phyloP scores from a whole-genome alignment of 2,797 vertebrate genomes.

The Botia almorhae region DNA sequence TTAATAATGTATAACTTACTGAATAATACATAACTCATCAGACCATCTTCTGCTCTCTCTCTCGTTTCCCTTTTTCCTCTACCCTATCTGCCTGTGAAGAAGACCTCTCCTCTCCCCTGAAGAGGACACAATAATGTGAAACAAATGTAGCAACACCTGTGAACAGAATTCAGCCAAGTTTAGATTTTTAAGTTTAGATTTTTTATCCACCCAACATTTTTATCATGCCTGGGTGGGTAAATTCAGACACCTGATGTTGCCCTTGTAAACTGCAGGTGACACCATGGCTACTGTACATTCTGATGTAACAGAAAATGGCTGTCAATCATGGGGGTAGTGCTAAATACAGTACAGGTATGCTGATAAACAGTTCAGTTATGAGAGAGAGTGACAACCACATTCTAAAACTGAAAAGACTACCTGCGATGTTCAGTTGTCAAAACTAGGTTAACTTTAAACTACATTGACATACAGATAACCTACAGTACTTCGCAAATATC shows the following conservation, averaged over 20 bases:
- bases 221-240: neutral
- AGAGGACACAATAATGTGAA: neutral
- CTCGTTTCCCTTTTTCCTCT: neutral
- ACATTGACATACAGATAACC: too few species aligned
- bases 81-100: neutral
- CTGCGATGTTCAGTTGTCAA: neutral
- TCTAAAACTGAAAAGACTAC: neutral
- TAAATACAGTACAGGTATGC: neutral
- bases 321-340: neutral
- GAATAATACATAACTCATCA: slow-evolving; percentile 52
- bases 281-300: neutral
- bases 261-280: neutral
- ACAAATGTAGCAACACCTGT: neutral
- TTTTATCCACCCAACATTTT: neutral
- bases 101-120: neutral
- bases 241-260: neutral
- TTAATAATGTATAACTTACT: slow-evolving; percentile 53
- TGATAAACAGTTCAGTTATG: neutral
- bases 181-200: neutral
- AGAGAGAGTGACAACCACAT: neutral
- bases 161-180: neutral
- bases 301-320: neutral
- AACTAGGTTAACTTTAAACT: neutral
- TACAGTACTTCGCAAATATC: too few species aligned
- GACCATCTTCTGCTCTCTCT: slow-evolving; percentile 27